phyloP scores from a whole-genome alignment of 2,888 invertebrate genomes.

The Zygaena filipendulae region DNA sequence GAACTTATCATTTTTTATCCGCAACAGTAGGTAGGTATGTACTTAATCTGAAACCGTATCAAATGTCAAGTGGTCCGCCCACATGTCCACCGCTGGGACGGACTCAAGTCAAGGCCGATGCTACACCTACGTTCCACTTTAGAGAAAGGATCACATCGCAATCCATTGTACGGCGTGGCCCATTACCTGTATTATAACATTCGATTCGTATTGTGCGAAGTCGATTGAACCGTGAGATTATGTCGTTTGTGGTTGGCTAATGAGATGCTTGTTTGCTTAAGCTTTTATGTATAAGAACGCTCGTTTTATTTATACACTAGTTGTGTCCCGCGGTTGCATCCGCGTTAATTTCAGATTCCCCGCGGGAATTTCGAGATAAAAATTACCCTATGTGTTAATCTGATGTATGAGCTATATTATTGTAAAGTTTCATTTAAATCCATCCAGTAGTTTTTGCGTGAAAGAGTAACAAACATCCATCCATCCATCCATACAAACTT shows the following conservation, averaged over 20 bases:
- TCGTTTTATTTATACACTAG: background rate
- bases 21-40: no score
- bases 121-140: constrained; percentile 49
- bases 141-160: constrained; percentile 56
- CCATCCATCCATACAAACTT: background rate
- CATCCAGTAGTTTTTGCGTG: background rate
- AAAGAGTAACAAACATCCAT: background rate
- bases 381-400: background rate
- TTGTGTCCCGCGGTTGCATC: no score
- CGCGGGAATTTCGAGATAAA: background rate
- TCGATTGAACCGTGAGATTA: constrained; percentile 20
- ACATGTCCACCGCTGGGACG: constrained; percentile 18
- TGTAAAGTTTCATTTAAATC: background rate
- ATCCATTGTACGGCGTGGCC: constrained; percentile 31
- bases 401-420: background rate
- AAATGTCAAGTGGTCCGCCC: constrained; percentile 21
- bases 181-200: constrained; percentile 33
- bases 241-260: constrained; percentile 20
- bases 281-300: background rate
- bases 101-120: constrained; percentile 33
- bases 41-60: no score
- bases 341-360: no score
- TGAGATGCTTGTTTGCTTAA: background rate
- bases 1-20: no score
- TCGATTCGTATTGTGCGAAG: constrained; percentile 31